phyloP scores from a whole-genome alignment of 2,113 vertebrate genomes.

The Eretmochelys imbricata region DNA sequence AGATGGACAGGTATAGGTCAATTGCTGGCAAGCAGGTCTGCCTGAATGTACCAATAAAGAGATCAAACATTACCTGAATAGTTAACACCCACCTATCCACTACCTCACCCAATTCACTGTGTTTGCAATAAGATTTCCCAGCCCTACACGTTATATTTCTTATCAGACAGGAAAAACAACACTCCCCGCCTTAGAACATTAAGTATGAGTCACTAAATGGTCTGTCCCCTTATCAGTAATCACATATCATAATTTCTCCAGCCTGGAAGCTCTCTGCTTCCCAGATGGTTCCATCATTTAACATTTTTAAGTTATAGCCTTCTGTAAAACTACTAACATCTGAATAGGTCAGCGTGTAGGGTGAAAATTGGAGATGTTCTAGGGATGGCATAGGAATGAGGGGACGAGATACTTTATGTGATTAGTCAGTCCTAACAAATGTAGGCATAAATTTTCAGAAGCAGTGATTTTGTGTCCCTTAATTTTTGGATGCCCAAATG shows the following conservation, averaged over 20 bases:
- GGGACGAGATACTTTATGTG: not conserved
- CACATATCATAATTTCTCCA: not conserved
- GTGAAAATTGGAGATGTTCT: not conserved
- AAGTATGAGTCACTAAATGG: not conserved
- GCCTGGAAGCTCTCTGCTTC: not conserved
- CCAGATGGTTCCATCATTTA: not conserved
- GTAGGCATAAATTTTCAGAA: constrained; percentile 6
- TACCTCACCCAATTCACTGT: not conserved
- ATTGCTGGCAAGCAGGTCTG: not conserved
- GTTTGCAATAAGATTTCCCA: not conserved
- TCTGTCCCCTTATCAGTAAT: not conserved
- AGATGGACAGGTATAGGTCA: not conserved
- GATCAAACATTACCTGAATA: not conserved
- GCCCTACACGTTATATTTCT: not conserved
- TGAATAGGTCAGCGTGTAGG: not conserved
- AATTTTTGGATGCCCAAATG: not conserved
- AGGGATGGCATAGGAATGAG: not conserved
- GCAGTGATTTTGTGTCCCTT: not conserved
- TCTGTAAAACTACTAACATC: not conserved
- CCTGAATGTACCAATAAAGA: not conserved
- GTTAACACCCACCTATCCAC: not conserved
- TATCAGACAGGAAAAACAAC: not conserved
- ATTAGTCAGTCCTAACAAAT: not conserved
- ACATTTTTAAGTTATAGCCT: not conserved
- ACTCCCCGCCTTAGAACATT: not conserved